Percentiles rank a stretch among this genome's conserved stretches.
These are phyloP conservation scores for Sympetrum striolatum DNA, from an alignment of 2,888 invertebrate species.

Conservation along the genomic window DNA sequence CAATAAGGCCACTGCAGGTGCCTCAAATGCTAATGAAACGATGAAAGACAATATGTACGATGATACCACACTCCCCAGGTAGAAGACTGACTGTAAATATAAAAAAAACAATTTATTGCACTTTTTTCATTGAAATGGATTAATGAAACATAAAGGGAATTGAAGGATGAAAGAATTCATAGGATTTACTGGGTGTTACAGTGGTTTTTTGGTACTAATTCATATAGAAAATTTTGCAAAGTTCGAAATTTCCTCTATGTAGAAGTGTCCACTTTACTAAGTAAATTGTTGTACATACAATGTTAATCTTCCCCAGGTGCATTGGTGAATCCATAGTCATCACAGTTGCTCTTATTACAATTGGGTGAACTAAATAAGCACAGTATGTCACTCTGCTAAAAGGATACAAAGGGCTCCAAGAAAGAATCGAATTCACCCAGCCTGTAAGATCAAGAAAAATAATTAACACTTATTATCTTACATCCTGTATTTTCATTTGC, in stretches of 20 bases:
- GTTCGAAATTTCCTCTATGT: too few relatives aligned
- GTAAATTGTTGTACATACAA: slow-evolving; percentile 63
- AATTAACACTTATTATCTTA: too few relatives aligned
- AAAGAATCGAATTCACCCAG: slow-evolving; percentile 73
- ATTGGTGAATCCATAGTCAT: slow-evolving; percentile 84
- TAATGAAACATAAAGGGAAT: too few relatives aligned
- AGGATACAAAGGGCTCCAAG: slow-evolving; percentile 80
- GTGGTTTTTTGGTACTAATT: too few relatives aligned
- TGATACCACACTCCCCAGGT: slow-evolving; percentile 80
- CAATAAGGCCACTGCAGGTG: slow-evolving; percentile 83
- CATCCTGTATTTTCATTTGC: too few relatives aligned
- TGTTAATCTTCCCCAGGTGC: slow-evolving; percentile 78
- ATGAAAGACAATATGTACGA: slow-evolving; percentile 80
- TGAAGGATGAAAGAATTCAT: too few relatives aligned
- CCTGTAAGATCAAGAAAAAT: slow-evolving; percentile 54
- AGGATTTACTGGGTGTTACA: too few relatives aligned
- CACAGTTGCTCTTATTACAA: slow-evolving; percentile 79
- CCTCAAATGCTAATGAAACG: slow-evolving; percentile 82
- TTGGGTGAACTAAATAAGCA: slow-evolving; percentile 84
- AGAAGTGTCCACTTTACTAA: not conserved
- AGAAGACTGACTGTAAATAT: slow-evolving; percentile 72
- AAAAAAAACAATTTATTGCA: not conserved
- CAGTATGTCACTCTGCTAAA: slow-evolving; percentile 88
- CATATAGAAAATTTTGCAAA: too few relatives aligned
- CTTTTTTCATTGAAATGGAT: not conserved